Evolutionary conservation across 1,140 invertebrate genomes (phyloP), one percentile per base, ranked within the genome.

Genomic region (Holotrichia oblita): DNA sequence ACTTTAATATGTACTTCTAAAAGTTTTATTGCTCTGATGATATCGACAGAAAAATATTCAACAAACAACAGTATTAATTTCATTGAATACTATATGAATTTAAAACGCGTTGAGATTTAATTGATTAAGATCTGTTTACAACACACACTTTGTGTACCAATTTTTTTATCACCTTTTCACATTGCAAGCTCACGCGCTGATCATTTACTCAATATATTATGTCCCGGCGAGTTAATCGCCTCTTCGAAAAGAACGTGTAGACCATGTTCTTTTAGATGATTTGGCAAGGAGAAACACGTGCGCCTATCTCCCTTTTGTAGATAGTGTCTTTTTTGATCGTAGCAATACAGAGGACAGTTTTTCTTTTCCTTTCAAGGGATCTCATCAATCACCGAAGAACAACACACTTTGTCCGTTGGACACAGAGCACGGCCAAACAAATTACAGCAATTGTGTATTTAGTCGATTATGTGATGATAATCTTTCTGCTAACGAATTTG

Each of bases 251-350:
- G 48, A n/a, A 55, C 14, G 14, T 55, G 48, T 17, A 55, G 12
- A n/a, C 14, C 17, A 14, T 55, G 6, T 17, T n/a, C 14, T 17
- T 17, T 55, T 17, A 7, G 48, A 17, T 17, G 48, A 55, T 55
- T 55, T 55, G 48, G 48, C 17, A 55, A 55, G 48, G 48, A 55
- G 48, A 17, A 55, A 55, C 48, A 55, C 48, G 48, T 55, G 17
- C 48, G 2, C 6, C 48, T 14, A 55, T 14, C 12, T 14, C 48
- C 27, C 17, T 55, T 55, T 55, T 55, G n/a, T 55, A 7, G n/a
- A 14, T 55, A 6, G 12, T 55, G 48, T 17, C n/a, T 55, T 55
- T n/a, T 17, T 55, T 55, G 12, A n/a, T 55, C 12, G 14, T 55
- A 6, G 48, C 14, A 55, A 17, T n/a, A 17, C 9, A 4, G 48